Conservation (phyloP, 2,888 invertebrate species). For the Neocrepidodera transversa region DNA sequence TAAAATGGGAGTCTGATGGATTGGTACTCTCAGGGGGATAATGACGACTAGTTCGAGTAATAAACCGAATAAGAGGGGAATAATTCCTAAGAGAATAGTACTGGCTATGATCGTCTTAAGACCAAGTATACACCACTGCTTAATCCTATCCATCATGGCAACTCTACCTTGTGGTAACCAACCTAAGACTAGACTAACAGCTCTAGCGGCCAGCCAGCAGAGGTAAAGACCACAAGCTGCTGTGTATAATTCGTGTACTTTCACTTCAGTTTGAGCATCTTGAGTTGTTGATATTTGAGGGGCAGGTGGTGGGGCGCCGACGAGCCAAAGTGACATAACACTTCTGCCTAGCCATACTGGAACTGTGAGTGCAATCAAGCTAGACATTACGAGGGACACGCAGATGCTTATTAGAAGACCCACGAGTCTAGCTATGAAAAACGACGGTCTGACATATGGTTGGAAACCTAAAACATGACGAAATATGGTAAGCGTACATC, state of each 20-base stretch:
- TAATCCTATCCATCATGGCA: constrained; percentile 73
- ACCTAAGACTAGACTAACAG: constrained; percentile 79
- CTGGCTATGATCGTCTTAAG: constrained; percentile 80
- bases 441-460: constrained; percentile 85
- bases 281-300: constrained; percentile 51
- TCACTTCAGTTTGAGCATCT: constrained; percentile 50
- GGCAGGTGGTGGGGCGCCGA: constrained; percentile 62
- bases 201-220: constrained; percentile 91
- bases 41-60: constrained; percentile 90
- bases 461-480: constrained; percentile 77
- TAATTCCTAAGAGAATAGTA: constrained; percentile 82
- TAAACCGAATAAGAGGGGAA: constrained; percentile 91
- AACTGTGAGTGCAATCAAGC: constrained; percentile 83
- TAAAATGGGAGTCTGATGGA: constrained; percentile 88
- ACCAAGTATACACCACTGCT: constrained; percentile 77
- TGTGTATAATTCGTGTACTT: constrained; percentile 94
- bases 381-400: constrained; percentile 82
- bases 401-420: constrained; percentile 80
- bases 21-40: constrained; percentile 89
- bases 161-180: constrained; percentile 91
- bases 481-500: too few species aligned
- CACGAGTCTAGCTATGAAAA: constrained; percentile 76
- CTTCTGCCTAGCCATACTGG: constrained; percentile 91
- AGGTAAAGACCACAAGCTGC: constrained; percentile 93
- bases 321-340: constrained; percentile 87